These are phyloP conservation scores for Actenoides hombroni DNA, from an alignment of 2,113 vertebrate species.

Conservation along the genomic window DNA sequence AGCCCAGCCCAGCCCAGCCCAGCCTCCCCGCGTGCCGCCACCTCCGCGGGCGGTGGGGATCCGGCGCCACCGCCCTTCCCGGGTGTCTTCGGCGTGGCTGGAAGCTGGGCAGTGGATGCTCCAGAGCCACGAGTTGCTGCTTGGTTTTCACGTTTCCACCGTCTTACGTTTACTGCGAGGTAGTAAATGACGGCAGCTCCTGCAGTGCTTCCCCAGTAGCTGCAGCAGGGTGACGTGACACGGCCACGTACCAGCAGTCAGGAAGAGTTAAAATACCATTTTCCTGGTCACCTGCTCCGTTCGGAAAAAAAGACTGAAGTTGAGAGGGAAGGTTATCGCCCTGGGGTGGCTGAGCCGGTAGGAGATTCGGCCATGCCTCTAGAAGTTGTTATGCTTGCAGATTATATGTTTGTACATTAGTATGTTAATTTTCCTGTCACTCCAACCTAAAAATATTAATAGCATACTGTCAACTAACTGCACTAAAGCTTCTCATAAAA, in stretches of 20 bases:
- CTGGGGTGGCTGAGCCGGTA: no score
- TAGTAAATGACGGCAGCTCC: neutral
- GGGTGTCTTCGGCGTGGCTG: neutral
- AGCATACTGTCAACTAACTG: neutral
- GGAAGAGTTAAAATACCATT: accelerated
- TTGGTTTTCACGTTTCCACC: accelerated
- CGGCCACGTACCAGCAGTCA: accelerated
- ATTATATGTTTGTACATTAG: neutral
- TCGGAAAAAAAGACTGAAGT: accelerated
- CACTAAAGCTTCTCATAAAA: neutral
- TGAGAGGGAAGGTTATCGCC: accelerated
- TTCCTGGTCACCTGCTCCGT: neutral
- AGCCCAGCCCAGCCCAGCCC: no score
- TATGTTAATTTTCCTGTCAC: neutral
- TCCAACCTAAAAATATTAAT: neutral
- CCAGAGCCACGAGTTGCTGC: accelerated
- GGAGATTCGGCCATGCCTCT: neutral
- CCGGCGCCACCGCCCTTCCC: no score
- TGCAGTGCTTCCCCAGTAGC: neutral
- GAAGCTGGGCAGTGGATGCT: accelerated
- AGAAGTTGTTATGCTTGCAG: accelerated
- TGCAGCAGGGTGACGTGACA: no score
- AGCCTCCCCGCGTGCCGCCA: neutral
- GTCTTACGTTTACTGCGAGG: no score
- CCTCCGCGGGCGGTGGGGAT: no score